phyloP scores from a whole-genome alignment of 2,888 invertebrate species.

The Cryptocheilus praepositus region DNA sequence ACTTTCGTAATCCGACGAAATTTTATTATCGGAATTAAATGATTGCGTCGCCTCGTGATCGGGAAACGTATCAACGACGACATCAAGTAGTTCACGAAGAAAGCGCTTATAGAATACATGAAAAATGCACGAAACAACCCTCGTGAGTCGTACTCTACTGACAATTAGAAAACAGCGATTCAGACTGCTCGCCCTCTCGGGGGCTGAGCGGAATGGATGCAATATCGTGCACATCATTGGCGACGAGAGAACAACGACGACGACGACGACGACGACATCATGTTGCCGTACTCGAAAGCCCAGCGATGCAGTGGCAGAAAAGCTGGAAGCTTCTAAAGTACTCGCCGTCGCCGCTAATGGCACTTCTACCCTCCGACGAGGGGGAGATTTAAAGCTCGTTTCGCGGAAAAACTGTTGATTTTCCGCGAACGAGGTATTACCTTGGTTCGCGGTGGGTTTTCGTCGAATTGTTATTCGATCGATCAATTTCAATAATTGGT shows the following conservation, averaged over 20 bases:
- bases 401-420: constrained; percentile 70
- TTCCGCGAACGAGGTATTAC: constrained; percentile 53
- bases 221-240: constrained; percentile 51
- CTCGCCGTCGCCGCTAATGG: constrained; percentile 63
- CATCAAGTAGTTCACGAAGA: neutral
- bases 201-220: constrained; percentile 44
- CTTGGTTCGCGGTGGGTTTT: constrained; percentile 4
- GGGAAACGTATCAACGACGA: neutral
- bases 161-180: constrained; percentile 36
- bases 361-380: constrained; percentile 58
- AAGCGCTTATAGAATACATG: neutral
- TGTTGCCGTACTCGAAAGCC: constrained; percentile 57
- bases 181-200: constrained; percentile 26
- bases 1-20: too few species aligned
- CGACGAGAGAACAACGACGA: constrained; percentile 45
- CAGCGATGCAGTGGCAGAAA: constrained; percentile 45
- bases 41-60: too few species aligned
- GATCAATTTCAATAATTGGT: too few species aligned
- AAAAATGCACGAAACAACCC: neutral
- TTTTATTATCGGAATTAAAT: too few species aligned
- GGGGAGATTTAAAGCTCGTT: constrained; percentile 66
- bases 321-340: constrained; percentile 67
- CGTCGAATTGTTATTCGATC: too few species aligned
- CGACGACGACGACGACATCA: constrained; percentile 44
- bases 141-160: neutral